A percentile compares a stretch with the other conserved stretches of the same genome.
Conservation (phyloP, 1,140 invertebrate genomes). For the Bilobella aurantiaca region DNA sequence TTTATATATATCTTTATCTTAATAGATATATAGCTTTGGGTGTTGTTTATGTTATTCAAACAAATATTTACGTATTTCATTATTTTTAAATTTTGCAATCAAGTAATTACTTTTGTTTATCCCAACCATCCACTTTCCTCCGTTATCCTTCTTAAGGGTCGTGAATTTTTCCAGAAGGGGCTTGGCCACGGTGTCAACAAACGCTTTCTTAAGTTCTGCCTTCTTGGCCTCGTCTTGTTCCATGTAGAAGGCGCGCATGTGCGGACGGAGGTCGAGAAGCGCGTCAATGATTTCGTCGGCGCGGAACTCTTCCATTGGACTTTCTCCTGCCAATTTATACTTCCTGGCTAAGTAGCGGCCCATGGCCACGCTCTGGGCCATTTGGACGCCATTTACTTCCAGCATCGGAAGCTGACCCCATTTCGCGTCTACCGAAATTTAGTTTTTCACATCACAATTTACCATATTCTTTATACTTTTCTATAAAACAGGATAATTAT, state of each 20-base stretch:
- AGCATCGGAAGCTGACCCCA: conserved; percentile 23
- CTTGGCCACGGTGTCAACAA: not conserved
- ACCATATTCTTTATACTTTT: too few relatives aligned
- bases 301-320: conserved; percentile 52
- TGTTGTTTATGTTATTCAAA: too few relatives aligned
- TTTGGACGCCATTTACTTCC: conserved; percentile 20
- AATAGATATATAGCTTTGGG: too few relatives aligned
- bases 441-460: conserved; percentile 29
- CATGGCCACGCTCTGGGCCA: conserved; percentile 18
- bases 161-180: not conserved
- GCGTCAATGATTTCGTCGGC: conserved; percentile 52
- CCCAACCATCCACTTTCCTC: not conserved
- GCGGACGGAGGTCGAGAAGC: conserved; percentile 41
- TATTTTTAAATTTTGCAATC: too few relatives aligned
- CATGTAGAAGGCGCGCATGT: not conserved
- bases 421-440: conserved; percentile 31
- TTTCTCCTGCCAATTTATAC: conserved; percentile 48
- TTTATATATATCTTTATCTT: too few relatives aligned
- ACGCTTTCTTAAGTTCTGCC: not conserved
- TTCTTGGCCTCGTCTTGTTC: conserved; percentile 2
- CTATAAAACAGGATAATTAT: too few relatives aligned
- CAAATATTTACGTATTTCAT: too few relatives aligned
- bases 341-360: conserved; percentile 50
- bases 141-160: not conserved
- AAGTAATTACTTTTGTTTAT: too few relatives aligned